phyloP scores from a whole-genome alignment of 2,888 invertebrate species.

The Himalopsyche kuldschensis region DNA sequence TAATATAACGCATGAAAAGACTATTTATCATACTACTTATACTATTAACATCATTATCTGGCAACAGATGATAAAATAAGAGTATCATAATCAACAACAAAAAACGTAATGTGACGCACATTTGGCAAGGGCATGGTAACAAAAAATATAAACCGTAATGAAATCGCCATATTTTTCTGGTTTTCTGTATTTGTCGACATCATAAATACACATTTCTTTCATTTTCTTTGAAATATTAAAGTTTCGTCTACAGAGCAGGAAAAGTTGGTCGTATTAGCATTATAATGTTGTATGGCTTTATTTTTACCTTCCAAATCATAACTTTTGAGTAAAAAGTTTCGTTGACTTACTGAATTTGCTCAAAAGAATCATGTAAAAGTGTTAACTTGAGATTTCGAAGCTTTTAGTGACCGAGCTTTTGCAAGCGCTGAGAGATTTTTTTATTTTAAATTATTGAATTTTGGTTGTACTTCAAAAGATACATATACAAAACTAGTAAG shows the following conservation, averaged over 20 bases:
- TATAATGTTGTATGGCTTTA: slow-evolving; percentile 5
- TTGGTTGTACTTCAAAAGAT: no score
- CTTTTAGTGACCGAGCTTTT: background rate
- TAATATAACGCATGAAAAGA: no score
- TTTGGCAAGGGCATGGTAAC: no score
- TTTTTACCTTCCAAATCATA: background rate
- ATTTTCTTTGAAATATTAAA: background rate
- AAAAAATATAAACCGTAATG: no score
- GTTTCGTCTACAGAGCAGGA: background rate
- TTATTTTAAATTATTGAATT: no score
- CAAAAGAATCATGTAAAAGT: background rate
- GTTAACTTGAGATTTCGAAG: background rate
- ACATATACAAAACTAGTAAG: no score
- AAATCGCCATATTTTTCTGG: background rate
- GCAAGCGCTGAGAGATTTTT: no score
- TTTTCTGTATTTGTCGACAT: background rate
- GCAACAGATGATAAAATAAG: no score
- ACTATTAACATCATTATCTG: no score
- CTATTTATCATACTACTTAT: no score
- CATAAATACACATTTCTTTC: background rate
- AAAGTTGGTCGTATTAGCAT: background rate
- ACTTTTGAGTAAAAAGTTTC: slow-evolving; percentile 5
- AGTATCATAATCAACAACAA: no score
- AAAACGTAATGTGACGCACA: no score
- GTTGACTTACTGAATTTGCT: background rate